Conservation (phyloP, 1,140 invertebrate species). For the Drosophila sproati region DNA sequence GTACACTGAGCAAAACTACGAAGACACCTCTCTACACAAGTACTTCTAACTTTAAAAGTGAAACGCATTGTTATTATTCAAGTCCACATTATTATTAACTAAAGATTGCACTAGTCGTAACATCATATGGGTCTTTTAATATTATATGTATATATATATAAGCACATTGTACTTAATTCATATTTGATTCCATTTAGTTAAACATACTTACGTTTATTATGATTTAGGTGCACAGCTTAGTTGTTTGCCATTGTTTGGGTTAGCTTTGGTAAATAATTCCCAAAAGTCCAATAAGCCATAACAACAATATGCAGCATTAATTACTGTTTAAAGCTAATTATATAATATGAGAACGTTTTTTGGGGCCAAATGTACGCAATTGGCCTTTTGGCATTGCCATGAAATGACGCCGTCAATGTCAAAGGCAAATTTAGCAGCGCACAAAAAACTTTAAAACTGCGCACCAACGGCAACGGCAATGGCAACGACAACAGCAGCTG, state of each 20-base stretch:
- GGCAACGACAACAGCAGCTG: slow-evolving; percentile 25
- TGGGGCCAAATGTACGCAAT: slow-evolving; percentile 4
- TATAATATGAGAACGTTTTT: slow-evolving; percentile 41
- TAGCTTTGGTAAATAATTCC: slow-evolving; percentile 7
- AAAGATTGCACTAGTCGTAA: no score
- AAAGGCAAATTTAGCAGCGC: slow-evolving; percentile 33
- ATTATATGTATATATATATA: no score
- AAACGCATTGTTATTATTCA: no score
- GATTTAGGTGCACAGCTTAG: slow-evolving; percentile 5
- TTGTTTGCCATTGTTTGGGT: slow-evolving; percentile 7
- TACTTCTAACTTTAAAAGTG: no score
- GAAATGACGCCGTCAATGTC: slow-evolving; percentile 39
- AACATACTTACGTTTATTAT: slow-evolving; percentile 7
- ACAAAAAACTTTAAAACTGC: slow-evolving; percentile 37
- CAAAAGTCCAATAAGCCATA: slow-evolving; percentile 18
- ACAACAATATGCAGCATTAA: slow-evolving; percentile 44
- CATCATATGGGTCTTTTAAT: no score
- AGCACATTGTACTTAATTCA: no score
- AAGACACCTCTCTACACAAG: no score
- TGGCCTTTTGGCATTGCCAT: slow-evolving; percentile 27
- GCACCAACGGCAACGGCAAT: slow-evolving; percentile 1
- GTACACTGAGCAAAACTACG: no score
- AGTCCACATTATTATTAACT: no score
- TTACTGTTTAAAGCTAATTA: slow-evolving; percentile 51
- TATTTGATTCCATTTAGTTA: neutral